These are phyloP conservation scores for Peromyscus californicus DNA, from an alignment of 2,113 vertebrate genomes.

Conservation along the genomic window DNA sequence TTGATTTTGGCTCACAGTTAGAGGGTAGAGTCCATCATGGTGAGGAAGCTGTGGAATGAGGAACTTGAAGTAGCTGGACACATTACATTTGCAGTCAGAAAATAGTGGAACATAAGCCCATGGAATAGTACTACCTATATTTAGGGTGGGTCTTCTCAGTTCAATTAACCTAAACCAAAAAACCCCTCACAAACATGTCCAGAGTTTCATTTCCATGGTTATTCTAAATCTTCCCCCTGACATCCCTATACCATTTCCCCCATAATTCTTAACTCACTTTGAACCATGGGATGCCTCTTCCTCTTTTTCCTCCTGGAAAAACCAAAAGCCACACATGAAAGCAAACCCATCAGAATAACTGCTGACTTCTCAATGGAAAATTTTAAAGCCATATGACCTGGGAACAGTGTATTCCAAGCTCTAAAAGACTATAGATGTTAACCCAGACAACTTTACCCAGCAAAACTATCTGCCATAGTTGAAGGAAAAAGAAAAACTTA, in stretches of 20 bases:
- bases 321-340: background rate
- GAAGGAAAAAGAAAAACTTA: background rate
- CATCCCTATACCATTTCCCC: background rate
- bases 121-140: background rate
- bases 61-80: background rate
- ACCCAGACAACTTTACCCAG: background rate
- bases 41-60: background rate
- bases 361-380: background rate
- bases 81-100: background rate
- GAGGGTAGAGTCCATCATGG: background rate
- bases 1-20: background rate
- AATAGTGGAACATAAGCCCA: background rate
- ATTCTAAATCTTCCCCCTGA: background rate
- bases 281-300: background rate
- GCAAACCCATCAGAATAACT: background rate
- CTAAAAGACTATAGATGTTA: background rate
- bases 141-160: background rate
- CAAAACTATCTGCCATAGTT: background rate
- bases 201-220: background rate
- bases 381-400: background rate
- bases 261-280: background rate
- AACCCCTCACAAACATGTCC: background rate
- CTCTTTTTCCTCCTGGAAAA: background rate
- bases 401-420: background rate
- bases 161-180: background rate